phyloP scores from a whole-genome alignment of 2,113 vertebrate species.

The Acrocephalus kingi region DNA sequence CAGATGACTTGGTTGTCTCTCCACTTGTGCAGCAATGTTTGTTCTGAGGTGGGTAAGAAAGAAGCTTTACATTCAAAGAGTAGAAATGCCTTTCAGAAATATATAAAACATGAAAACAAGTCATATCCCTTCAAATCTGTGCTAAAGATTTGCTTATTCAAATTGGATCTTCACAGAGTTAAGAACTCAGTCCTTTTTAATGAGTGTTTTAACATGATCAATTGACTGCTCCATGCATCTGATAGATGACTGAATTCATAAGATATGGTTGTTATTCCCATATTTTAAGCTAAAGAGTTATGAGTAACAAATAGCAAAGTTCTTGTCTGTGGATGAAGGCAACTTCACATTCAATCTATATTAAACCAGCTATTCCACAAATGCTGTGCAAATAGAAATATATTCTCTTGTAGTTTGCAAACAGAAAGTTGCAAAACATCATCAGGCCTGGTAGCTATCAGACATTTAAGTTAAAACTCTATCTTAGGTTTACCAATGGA shows the following conservation, averaged over 20 bases:
- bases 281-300: neutral
- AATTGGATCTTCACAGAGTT: neutral
- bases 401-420: neutral
- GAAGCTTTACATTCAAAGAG: neutral
- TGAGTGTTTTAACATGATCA: neutral
- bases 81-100: neutral
- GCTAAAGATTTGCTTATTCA: neutral
- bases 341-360: neutral
- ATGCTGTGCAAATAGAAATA: neutral
- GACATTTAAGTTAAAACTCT: neutral
- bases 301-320: neutral
- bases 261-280: neutral
- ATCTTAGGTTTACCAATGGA: neutral
- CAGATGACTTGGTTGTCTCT: neutral
- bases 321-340: neutral
- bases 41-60: neutral
- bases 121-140: neutral
- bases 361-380: neutral
- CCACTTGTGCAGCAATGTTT: neutral
- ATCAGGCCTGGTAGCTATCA: neutral
- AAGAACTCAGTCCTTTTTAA: neutral
- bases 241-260: neutral
- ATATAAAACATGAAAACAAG: neutral
- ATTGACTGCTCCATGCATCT: neutral
- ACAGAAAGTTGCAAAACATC: neutral